Evolutionary conservation across 1,140 invertebrate species (phyloP), one percentile per base, ranked within the genome.

Genomic region (Bradysia coprophila): DNA sequence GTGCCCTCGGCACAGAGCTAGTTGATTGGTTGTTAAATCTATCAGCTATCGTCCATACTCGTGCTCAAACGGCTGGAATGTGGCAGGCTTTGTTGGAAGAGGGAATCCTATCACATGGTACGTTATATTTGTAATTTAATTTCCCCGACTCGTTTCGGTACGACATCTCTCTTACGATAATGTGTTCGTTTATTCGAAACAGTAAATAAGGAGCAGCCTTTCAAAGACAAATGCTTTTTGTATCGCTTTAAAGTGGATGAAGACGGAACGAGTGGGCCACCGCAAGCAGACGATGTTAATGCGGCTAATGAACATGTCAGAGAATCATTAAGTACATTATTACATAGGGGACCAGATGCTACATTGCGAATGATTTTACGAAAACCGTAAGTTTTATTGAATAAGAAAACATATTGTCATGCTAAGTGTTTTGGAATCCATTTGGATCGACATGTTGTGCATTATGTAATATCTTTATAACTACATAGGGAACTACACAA

Each of bases 1-100:
- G 70, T 53, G 70, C 71, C 20, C 68, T 71, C 2, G 71, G 72
- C 20, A 70, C 65, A 2, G 84, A 88, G 56, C 71, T 88, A 55
- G 78, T 83, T 2, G 81, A 86, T 54, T 88, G 84, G 82, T 54
- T 88, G 21, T 56, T 83, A 46, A 62, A 59, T 43, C 56, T 70
- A 24, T 64, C 64, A 33, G 58, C 64, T 28, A 63, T 63, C 50
- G 67, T 67, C 39, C 64, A 62, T 63, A 76, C 75, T n/a, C 61
- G 81, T 43, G 69, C 72, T 43, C 78, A 84, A 50, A 81, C 82
- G 21, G 72, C 76, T 15, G 80, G 75, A 20, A 85, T 87, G 74
- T 88, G 81, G 78, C 85, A 89, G 54, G 77, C 75, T 0, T 59
- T 89, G n/a, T 62, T 88, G 19, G 85, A 89, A 57, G 81, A 87